Base-by-base conservation (phyloP, 2,113 vertebrate species). In the Mastomys natalensis region DNA sequence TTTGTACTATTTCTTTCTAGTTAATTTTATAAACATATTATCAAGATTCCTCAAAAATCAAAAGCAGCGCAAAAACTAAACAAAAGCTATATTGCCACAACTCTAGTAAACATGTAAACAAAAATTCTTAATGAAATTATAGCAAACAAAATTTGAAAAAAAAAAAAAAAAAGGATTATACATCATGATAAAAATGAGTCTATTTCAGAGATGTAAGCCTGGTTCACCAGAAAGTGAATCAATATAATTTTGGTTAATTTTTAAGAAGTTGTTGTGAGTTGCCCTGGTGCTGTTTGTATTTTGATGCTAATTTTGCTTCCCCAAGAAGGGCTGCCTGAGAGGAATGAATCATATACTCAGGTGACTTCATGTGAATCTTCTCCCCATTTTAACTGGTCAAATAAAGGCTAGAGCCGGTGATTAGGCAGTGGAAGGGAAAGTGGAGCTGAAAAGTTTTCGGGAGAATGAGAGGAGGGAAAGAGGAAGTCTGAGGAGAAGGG, bases 1-100 rank as follows among this genome's bases (percentile, higher is more conserved):
- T 87, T 93, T 93, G 45, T 4, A 81, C 10, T 64, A 31, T 53
- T 74, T 89, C 9, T 90, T 78, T 82, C 34, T 60, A 80, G 7
- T 78, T 70, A 31, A 92, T 70, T 92, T 87, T 92, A 70, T 82
- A 43, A 93, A 87, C 26, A 7, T 60, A 34, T 95, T 87, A 64
- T 3, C 29, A 37, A 84, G 19, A 77, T 62, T 58, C 2, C 1
- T 53, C 90, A 86, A 13, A 22, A 86, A 26, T 60, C 29, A 55
- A 45, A 92, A 70, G 24, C 37, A 91, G 81, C 80, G 11, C 51
- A 66, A 51, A 73, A 74, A 72, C 70, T 21, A 72, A 72, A 72
- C 7, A n/a, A n/a, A 73, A 88, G 43, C 34, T 31, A 15, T 24
- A 85, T n/a, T 29, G 22, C 7, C 26, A 53, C 48, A 72, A n/a